Conservation (phyloP, 2,888 invertebrate genomes). For the Ophion slaviceki region DNA sequence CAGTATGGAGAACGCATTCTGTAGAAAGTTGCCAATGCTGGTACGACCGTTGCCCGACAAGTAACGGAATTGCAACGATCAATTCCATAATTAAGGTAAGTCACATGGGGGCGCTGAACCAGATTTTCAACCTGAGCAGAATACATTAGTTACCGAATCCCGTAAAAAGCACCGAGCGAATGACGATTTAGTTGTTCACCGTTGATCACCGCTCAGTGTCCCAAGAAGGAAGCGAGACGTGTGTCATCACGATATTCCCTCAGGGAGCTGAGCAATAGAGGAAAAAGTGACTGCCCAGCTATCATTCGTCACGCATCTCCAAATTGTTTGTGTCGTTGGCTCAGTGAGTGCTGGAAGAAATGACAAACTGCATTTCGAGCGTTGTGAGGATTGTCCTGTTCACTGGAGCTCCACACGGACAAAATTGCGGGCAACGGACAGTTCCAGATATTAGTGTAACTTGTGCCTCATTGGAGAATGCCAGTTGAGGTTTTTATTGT, state of each 20-base stretch:
- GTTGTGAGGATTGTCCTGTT: not conserved
- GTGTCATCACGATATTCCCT: no score
- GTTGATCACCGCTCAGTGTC: no score
- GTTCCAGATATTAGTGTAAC: conserved; percentile 7
- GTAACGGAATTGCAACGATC: conserved; percentile 6
- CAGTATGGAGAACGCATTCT: conserved; percentile 44
- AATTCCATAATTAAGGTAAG: not conserved
- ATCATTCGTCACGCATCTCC: no score
- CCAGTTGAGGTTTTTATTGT: not conserved
- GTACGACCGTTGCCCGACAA: conserved; percentile 25
- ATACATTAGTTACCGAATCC: not conserved
- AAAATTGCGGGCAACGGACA: not conserved
- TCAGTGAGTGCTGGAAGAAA: not conserved
- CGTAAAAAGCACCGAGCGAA: not conserved
- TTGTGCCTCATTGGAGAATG: not conserved
- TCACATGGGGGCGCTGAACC: not conserved
- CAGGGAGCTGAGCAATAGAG: no score
- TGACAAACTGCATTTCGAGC: not conserved
- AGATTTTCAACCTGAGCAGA: no score
- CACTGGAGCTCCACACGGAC: no score
- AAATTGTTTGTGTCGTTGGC: no score
- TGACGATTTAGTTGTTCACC: no score
- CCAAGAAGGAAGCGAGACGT: no score
- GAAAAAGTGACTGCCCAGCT: no score
- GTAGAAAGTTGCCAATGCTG: conserved; percentile 60